Evolutionary conservation across 2,888 invertebrate genomes (phyloP), one percentile per base, ranked within the genome.

Genomic region (Agrilus mali): DNA sequence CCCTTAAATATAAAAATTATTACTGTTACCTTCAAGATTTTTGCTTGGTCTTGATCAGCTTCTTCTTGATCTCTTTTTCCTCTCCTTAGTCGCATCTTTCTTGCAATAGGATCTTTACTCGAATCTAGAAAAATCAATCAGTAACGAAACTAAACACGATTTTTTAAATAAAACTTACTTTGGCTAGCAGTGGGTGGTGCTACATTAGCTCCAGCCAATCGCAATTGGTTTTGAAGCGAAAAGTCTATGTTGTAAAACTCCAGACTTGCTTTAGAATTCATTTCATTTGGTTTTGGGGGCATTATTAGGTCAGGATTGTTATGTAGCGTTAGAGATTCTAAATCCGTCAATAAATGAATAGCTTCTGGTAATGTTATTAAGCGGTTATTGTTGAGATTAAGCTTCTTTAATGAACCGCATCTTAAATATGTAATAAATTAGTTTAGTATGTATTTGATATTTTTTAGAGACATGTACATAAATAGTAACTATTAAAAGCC

Each of bases 241-340:
- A 98, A 99, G 71, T 98, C 98, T 45, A 99, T 95, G 60, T 98
- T 98, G 66, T 98, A 99, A 69, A 87, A 98, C 61, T 89, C 88
- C 39, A 90, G 68, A 0, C 89, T 90, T 34, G 86, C 74, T 2
- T 87, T 85, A 48, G 80, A 74, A 1, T 60, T 60, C 53, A 82
- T 77, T 63, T 90, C 83, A 13, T 79, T 81, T 0, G 97, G 97
- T 67, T 96, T 96, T 3, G 92, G 92, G 0, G 98, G 98, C 93
- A 98, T 95, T 47, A 95, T 82, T 50, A 98, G 71, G 55, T 95
- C 94, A 0, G 87, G 88, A 74, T 98, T 98, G 53, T 92, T 88
- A 47, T 87, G 80, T 38, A 96, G 72, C 68, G 96, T 96, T 38
- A 98, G 71, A 48, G 83, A 80, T 64, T 88, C 88, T 46, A 95